Percentiles rank a stretch among this genome's conserved stretches.
Evolutionary conservation across 1,140 invertebrate species (phyloP).

Genomic region (Apis laboriosa): DNA sequence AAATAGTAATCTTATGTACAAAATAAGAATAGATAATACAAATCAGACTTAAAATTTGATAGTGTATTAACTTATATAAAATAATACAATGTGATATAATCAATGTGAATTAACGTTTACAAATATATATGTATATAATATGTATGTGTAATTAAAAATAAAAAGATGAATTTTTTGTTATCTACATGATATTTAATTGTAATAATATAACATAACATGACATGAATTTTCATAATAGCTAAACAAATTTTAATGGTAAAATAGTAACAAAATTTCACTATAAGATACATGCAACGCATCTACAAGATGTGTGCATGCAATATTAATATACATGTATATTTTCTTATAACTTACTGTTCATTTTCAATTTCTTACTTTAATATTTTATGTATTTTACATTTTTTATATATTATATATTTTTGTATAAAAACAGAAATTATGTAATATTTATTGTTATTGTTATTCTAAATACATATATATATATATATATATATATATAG

Average conservation of each 20-base stretch:
- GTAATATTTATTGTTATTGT: conserved; percentile 4
- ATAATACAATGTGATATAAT: conserved; percentile 42
- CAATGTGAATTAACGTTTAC: conserved; percentile 12
- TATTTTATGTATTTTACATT: conserved; percentile 20
- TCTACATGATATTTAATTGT: conserved; percentile 21
- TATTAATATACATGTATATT: conserved; percentile 6
- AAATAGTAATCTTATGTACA: conserved; percentile 79
- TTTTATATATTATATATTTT: background rate
- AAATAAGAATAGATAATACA: conserved; percentile 72
- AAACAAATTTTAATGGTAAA: conserved; percentile 19
- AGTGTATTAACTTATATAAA: conserved; percentile 64
- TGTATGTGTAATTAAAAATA: conserved; percentile 28
- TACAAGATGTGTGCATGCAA: conserved; percentile 20
- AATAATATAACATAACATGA: background rate
- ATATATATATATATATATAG: background rate
- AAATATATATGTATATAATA: background rate
- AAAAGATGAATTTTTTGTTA: conserved; percentile 25
- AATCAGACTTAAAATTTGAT: conserved; percentile 60
- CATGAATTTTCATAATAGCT: background rate
- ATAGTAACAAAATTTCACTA: background rate
- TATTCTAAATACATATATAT: conserved; percentile 28
- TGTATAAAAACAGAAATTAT: conserved; percentile 37
- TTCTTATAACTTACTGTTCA: conserved; percentile 25
- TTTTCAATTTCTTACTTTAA: conserved; percentile 6
- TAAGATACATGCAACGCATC: conserved; percentile 25